Evolutionary conservation across 1,140 invertebrate genomes (phyloP).

Genomic region (Reticulitermes speratus): DNA sequence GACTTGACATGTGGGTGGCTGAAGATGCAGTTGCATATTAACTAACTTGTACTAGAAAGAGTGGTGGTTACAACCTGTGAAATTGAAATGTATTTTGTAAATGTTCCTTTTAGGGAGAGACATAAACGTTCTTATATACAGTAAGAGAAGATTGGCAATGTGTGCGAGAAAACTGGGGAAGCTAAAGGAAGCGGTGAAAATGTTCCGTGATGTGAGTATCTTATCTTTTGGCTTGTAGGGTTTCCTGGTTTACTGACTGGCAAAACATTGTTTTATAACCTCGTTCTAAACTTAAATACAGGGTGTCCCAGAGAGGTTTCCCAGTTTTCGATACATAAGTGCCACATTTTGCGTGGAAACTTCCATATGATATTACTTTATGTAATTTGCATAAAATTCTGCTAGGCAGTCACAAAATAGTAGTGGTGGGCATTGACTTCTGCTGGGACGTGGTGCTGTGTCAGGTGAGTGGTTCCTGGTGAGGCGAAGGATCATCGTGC

Average conservation of each 20-base stretch:
- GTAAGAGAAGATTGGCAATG: constrained; percentile 93
- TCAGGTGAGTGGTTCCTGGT: too few relatives aligned
- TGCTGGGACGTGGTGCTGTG: too few relatives aligned
- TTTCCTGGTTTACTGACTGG: background rate
- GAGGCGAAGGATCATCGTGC: too few relatives aligned
- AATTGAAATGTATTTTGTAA: background rate
- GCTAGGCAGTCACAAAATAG: background rate
- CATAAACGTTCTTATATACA: constrained; percentile 94
- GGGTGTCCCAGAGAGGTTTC: background rate
- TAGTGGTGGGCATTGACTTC: too few relatives aligned
- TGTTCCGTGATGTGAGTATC: constrained; percentile 83
- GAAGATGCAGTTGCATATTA: background rate
- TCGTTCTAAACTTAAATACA: constrained; percentile 6
- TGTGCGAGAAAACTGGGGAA: constrained; percentile 92
- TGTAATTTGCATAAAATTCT: background rate
- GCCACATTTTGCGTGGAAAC: background rate
- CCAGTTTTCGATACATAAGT: background rate
- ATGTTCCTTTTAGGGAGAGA: constrained; percentile 63
- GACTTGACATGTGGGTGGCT: background rate
- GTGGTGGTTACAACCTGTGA: background rate
- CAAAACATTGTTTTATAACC: background rate
- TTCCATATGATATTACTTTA: background rate
- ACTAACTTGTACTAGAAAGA: background rate
- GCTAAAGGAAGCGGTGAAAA: constrained; percentile 93
- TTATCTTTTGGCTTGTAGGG: constrained; percentile 12